These are phyloP conservation scores for Drosophila asahinai DNA, from an alignment of 1,140 invertebrate genomes.

Conservation along the genomic window DNA sequence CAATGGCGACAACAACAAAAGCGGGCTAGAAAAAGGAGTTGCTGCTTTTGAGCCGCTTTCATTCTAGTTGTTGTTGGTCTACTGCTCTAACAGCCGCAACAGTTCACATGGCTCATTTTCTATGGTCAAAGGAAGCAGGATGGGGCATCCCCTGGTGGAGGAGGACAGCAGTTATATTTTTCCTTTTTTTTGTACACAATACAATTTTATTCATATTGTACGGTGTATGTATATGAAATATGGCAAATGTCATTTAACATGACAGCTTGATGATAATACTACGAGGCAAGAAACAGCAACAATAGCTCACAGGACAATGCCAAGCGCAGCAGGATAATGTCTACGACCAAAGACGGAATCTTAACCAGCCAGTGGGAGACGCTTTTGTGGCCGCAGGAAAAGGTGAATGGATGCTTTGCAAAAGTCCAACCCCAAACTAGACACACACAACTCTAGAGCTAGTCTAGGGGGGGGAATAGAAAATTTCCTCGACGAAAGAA, in stretches of 20 bases:
- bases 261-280: conserved; percentile 84
- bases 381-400: conserved; percentile 13
- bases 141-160: conserved; percentile 16
- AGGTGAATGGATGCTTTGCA: conserved; percentile 31
- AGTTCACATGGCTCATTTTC: conserved; percentile 81
- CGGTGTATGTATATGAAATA: conserved; percentile 76
- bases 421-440: conserved; percentile 5
- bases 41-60: conserved; percentile 39
- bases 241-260: conserved; percentile 84
- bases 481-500: background rate
- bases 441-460: conserved; percentile 1
- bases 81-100: conserved; percentile 65
- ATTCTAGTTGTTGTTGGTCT: conserved; percentile 31
- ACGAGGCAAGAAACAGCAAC: conserved; percentile 51
- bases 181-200: conserved; percentile 40
- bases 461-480: background rate
- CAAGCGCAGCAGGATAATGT: conserved; percentile 39
- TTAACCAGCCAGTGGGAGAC: conserved; percentile 43
- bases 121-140: conserved; percentile 74
- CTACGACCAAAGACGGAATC: conserved; percentile 28
- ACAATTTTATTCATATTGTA: conserved; percentile 50
- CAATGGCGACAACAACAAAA: conserved; percentile 51
- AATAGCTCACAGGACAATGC: conserved; percentile 53
- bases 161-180: conserved; percentile 13
- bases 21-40: conserved; percentile 19